Percentiles rank a stretch among this genome's conserved stretches.
phyloP scores from a whole-genome alignment of 2,797 vertebrate genomes.

The Crenuchus spilurus region DNA sequence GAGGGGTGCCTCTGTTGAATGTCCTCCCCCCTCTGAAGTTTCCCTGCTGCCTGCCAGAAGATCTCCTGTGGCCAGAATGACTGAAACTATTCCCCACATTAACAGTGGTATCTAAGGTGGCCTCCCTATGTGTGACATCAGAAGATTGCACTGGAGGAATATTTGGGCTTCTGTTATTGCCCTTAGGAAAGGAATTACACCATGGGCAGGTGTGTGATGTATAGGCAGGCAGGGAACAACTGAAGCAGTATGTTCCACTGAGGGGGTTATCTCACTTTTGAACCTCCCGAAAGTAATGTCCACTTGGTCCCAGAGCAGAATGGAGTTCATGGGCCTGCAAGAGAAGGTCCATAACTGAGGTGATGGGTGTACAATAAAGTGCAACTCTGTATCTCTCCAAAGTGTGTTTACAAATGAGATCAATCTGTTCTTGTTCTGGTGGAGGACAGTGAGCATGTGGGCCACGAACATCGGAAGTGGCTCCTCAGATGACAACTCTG shows the following conservation, averaged over 20 bases:
- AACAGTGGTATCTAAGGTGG: too few relatives aligned
- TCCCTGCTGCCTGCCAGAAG: background rate
- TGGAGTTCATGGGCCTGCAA: conserved; percentile 4
- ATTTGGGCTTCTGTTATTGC: background rate
- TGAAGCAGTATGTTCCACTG: background rate
- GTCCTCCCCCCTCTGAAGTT: background rate
- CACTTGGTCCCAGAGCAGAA: background rate
- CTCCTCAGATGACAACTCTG: background rate
- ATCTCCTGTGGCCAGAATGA: too few relatives aligned
- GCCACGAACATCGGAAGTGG: background rate
- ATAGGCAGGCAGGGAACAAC: background rate
- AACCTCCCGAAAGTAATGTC: background rate
- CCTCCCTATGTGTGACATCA: background rate
- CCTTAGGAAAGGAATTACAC: background rate
- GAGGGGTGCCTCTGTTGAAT: background rate
- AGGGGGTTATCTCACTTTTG: background rate
- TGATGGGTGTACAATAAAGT: background rate
- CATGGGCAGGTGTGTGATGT: background rate
- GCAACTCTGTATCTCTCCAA: conserved; percentile 7
- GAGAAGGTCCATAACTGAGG: conserved; percentile 7
- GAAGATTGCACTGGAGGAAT: too few relatives aligned
- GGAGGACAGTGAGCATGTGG: background rate
- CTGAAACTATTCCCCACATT: background rate
- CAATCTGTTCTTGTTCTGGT: background rate
- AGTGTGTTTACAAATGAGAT: background rate